Evolutionary conservation across 2,888 invertebrate species (phyloP), one percentile per base, ranked within the genome.

Genomic region (Emmelina monodactyla): DNA sequence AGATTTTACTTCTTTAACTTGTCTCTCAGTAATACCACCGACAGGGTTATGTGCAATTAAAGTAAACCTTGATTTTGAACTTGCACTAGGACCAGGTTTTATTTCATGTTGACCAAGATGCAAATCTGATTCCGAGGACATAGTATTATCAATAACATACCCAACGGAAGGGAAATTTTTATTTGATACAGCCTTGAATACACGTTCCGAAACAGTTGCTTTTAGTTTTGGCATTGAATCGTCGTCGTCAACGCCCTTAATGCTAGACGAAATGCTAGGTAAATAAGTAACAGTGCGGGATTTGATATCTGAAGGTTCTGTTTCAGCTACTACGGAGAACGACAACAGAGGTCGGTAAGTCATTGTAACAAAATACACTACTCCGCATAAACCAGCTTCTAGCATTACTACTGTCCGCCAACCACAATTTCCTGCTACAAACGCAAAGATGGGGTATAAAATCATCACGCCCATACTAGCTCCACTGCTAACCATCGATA

Each of bases 241-340:
- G n/a, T 64, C 56, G 16, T 51, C 34, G 31, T 52, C 22, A 12
- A 49, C 16, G 39, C 47, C 53, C 22, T 61, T 25, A 15, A 34
- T 49, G 35, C 52, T 53, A 29, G 56, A 47, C 19, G 65, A 54
- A 40, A 75, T 41, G 43, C 55, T 78, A 33, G 78, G 78, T 44
- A 79, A 59, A 49, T 67, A 78, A 6, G 73, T 68, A 4, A 76
- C 66, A 12, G 75, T 75, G 22, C 63, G 61, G 15, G 66, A 69
- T 16, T 63, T 56, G 32, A 71, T 70, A 31, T 62, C 62, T 32
- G 58, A 54, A 13, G 60, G 53, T 42, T 60, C 60, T 10, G 54
- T 47, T 42, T 60, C 60, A 10, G 54, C 47, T 9, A 79, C 64
- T 9, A 79, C 65, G 13, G 68, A 63, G 37, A 79, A 41, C 22